Conservation (phyloP, 2,888 invertebrate species). For the Cataglyphis cursor region DNA sequence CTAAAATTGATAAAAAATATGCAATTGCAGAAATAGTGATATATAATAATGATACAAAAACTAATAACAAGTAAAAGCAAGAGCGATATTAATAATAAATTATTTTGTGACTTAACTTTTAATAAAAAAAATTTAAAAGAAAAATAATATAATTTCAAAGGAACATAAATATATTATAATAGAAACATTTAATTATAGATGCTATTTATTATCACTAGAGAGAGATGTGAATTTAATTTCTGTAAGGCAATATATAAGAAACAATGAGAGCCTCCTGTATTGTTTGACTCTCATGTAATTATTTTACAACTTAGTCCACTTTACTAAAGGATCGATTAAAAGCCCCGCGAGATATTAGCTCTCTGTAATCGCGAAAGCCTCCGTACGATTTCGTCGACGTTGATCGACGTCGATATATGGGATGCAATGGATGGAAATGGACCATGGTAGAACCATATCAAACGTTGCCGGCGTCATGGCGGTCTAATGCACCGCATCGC, state of each 20-base stretch:
- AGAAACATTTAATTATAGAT: background rate
- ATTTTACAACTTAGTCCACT: background rate
- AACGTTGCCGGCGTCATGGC: conserved; percentile 71
- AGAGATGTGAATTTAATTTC: background rate
- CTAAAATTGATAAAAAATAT: conserved; percentile 20
- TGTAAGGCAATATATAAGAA: background rate
- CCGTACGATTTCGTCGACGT: conserved; percentile 43
- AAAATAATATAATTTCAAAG: background rate
- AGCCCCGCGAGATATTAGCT: conserved; percentile 34
- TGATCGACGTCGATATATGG: conserved; percentile 53
- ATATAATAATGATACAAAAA: background rate
- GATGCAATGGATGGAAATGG: conserved; percentile 66
- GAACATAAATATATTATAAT: background rate
- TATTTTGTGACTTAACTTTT: background rate
- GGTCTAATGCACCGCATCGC: conserved; percentile 74
- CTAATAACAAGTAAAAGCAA: background rate
- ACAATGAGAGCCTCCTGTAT: background rate
- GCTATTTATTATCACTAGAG: background rate
- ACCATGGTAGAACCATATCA: conserved; percentile 71
- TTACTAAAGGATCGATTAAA: conserved; percentile 32
- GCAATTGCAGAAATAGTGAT: background rate
- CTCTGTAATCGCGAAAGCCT: conserved; percentile 53
- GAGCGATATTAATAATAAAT: conserved; percentile 12
- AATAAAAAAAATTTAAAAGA: background rate
- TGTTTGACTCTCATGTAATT: background rate